phyloP scores from a whole-genome alignment of 2,797 vertebrate species.

The Vireo griseus region DNA sequence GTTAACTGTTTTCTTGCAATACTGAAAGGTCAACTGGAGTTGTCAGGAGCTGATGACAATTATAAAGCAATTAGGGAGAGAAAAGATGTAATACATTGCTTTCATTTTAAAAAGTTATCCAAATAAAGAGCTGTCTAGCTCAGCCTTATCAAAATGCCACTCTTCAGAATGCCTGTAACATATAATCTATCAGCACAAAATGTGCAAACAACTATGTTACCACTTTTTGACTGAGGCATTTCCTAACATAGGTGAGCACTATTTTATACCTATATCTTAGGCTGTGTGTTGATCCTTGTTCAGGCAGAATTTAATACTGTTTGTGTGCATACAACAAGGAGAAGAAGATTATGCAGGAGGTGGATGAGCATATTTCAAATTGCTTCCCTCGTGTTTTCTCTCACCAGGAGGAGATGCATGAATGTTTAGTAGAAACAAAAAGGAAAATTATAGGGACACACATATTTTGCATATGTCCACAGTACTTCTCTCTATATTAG shows the following conservation, averaged over 20 bases:
- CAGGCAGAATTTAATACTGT: background rate
- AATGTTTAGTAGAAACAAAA: background rate
- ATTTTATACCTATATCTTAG: background rate
- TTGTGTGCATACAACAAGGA: background rate
- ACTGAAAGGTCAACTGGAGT: background rate
- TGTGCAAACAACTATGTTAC: background rate
- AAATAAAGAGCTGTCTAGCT: background rate
- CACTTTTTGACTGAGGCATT: background rate
- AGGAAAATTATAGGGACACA: background rate
- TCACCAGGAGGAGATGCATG: background rate
- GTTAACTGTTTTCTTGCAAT: background rate
- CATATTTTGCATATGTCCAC: background rate
- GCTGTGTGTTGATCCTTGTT: background rate
- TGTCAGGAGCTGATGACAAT: background rate
- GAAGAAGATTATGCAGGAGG: background rate
- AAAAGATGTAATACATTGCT: accelerated
- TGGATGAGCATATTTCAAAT: background rate
- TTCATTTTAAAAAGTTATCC: background rate
- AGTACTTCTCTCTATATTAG: background rate
- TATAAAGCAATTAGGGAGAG: background rate
- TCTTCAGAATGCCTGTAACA: background rate
- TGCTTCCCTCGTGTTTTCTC: background rate
- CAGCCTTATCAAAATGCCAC: background rate
- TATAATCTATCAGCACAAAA: background rate
- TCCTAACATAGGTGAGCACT: background rate